These are phyloP conservation scores for Brachionus manjavacas DNA, from an alignment of 1,140 invertebrate genomes.

Conservation along the genomic window DNA sequence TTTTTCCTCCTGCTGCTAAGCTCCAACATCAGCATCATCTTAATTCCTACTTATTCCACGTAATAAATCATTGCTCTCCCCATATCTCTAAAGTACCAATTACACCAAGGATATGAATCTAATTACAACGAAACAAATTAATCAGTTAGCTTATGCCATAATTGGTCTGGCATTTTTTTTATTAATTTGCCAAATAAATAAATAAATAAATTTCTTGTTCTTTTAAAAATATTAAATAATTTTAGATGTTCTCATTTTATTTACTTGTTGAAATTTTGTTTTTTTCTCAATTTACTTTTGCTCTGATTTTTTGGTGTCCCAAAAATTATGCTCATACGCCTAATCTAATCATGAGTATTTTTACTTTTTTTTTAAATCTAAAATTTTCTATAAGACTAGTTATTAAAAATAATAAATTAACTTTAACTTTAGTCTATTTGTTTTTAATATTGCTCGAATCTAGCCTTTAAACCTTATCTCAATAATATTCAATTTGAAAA, in stretches of 20 bases:
- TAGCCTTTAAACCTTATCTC: background rate
- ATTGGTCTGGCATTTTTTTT: background rate
- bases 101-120: background rate
- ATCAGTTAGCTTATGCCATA: background rate
- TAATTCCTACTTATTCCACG: background rate
- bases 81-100: background rate
- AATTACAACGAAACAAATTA: background rate
- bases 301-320: background rate
- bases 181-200: background rate
- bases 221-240: background rate
- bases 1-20: background rate
- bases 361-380: background rate
- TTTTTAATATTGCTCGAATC: background rate
- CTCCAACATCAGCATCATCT: background rate
- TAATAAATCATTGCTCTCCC: background rate
- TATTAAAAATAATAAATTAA: background rate
- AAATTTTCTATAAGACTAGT: no score
- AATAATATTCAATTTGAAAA: background rate
- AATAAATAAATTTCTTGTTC: background rate
- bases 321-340: background rate
- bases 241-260: background rate
- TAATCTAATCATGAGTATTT: background rate
- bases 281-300: background rate
- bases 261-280: background rate
- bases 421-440: background rate